These are phyloP conservation scores for Marronus borbonicus DNA, from an alignment of 2,888 invertebrate genomes.

Conservation along the genomic window DNA sequence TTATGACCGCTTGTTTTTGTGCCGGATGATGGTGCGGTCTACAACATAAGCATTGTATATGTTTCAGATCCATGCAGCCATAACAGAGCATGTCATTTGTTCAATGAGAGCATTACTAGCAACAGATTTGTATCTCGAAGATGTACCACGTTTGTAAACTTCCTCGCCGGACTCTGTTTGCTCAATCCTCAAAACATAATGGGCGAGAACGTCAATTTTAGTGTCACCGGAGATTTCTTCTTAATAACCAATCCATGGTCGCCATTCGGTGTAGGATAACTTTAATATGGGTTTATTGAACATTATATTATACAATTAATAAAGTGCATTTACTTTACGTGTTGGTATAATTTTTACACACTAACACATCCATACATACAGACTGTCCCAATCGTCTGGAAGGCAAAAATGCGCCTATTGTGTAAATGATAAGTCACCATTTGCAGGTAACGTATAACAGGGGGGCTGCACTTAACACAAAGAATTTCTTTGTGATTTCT, in stretches of 20 bases:
- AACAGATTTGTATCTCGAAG: slow-evolving; percentile 39
- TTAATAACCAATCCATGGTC: slow-evolving; percentile 31
- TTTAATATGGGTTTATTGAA: neutral
- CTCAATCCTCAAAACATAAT: slow-evolving; percentile 42
- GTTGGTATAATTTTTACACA: neutral
- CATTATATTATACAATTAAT: neutral
- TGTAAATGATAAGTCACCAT: too few relatives aligned
- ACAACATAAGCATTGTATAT: too few relatives aligned
- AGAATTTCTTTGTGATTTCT: too few relatives aligned
- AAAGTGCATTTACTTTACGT: neutral
- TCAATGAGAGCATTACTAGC: slow-evolving; percentile 43
- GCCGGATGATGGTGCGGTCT: too few relatives aligned
- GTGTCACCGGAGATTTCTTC: slow-evolving; percentile 40
- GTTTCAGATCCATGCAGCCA: slow-evolving; percentile 47
- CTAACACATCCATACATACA: too few relatives aligned
- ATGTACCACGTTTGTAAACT: slow-evolving; percentile 33
- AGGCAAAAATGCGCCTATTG: too few relatives aligned
- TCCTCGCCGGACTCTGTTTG: slow-evolving; percentile 27
- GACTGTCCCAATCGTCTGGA: too few relatives aligned
- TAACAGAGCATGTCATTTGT: slow-evolving; percentile 42
- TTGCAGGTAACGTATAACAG: too few relatives aligned
- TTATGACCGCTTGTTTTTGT: too few relatives aligned
- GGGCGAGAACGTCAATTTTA: slow-evolving; percentile 40
- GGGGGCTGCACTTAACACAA: too few relatives aligned
- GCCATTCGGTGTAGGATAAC: slow-evolving; percentile 38